Conservation (phyloP, 2,888 invertebrate genomes). For the Cinara cedri region DNA sequence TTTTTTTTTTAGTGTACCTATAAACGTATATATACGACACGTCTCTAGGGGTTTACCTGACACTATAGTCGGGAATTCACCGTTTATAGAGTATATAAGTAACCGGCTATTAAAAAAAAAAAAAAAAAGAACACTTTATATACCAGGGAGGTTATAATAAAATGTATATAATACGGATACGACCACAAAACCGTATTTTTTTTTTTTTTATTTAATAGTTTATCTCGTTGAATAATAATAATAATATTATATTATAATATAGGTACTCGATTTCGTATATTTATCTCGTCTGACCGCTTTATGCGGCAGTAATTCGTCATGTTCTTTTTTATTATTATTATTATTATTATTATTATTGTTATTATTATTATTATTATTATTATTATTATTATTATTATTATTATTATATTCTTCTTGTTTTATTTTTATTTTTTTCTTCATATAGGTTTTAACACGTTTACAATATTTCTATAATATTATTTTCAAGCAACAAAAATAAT, state of each 20-base stretch:
- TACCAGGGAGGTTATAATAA: not conserved
- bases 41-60: not conserved
- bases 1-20: not conserved
- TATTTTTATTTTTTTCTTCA: too few species aligned
- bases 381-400: too few species aligned
- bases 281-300: constrained; percentile 15
- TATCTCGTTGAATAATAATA: too few species aligned
- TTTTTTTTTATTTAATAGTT: too few species aligned
- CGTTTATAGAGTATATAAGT: not conserved
- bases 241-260: not conserved
- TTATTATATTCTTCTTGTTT: not conserved
- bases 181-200: too few species aligned
- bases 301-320: not conserved
- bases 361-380: not conserved
- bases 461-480: not conserved
- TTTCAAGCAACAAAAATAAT: constrained; percentile 8
- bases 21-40: not conserved
- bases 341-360: not conserved
- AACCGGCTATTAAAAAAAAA: not conserved
- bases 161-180: too few species aligned
- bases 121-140: not conserved
- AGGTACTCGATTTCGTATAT: not conserved
- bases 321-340: not conserved
- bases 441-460: not conserved
- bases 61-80: not conserved